Conservation (phyloP, 1,140 invertebrate genomes). For the Pseudobourletiella spinata region DNA sequence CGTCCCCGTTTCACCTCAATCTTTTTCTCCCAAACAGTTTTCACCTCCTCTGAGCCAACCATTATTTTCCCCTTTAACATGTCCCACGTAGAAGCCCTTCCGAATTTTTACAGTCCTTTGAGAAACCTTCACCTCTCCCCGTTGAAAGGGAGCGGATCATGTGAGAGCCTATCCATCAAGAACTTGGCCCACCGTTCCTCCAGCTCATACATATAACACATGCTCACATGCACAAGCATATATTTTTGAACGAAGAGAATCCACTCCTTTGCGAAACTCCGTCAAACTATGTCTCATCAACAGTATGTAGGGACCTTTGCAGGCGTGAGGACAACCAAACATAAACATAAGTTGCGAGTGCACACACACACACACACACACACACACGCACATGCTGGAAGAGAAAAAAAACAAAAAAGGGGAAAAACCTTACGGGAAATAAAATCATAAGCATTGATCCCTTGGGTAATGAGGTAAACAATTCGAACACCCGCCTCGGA, state of each 20-base stretch:
- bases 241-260: no score
- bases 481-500: conserved; percentile 42
- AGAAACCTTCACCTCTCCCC: background rate
- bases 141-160: background rate
- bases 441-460: conserved; percentile 54
- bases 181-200: no score
- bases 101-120: background rate
- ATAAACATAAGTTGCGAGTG: no score
- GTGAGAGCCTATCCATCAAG: background rate
- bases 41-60: background rate
- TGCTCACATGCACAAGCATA: no score
- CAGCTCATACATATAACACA: no score
- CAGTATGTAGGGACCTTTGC: background rate
- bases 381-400: no score
- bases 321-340: background rate
- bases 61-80: background rate
- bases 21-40: background rate
- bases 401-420: background rate
- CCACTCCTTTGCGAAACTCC: no score
- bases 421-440: conserved; percentile 49
- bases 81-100: background rate
- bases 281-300: no score
- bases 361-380: no score
- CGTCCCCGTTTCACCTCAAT: background rate
- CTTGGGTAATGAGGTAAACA: conserved; percentile 54